Evolutionary conservation across 2,113 vertebrate species (phyloP), one percentile per base, ranked within the genome.

Genomic region (Elanus axillaris): DNA sequence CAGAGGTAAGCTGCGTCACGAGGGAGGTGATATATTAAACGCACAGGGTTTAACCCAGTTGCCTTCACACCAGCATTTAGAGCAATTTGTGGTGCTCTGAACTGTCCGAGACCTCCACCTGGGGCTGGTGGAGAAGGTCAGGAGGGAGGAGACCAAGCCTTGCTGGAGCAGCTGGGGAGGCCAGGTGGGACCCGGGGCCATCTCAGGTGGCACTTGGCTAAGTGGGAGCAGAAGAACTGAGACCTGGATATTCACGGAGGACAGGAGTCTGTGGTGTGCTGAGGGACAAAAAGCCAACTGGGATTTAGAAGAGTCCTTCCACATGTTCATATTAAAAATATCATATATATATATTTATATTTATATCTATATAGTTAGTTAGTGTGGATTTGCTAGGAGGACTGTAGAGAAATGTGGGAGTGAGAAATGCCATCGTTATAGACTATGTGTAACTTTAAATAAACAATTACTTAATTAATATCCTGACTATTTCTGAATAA

Each of bases 21-120:
- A 38, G 0, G 2, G 45, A 71, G 40, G 58, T 1, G 17, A 63
- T 38, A 4, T 2, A 2, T 4, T 4, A 62, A 80, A 42, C 64
- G 66, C 18, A 8, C 2, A 7, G n/a, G 29, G 25, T 13, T 59
- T 50, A 58, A 55, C 7, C 10, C 52, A 21, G 11, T n/a, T 26
- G 5, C 88, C 18, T 75, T 76, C 53, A 56, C 5, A 5, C 3
- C 42, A 50, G 16, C 21, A 20, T 9, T 15, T 7, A 3, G 17
- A 63, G 43, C 1, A 15, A 38, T 25, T 34, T 40, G 12, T 1
- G 7, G 10, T 31, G 26, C 29, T 42, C 23, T 72, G 40, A 43
- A 16, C 18, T 64, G n/a, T 15, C 81, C 36, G 10, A 80, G 45
- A 22, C 20, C n/a, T 56, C n/a, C 17, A 59, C 3, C 11, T 42